Evolutionary conservation across 1,140 invertebrate genomes (phyloP).

Genomic region (Drosophila pandora): DNA sequence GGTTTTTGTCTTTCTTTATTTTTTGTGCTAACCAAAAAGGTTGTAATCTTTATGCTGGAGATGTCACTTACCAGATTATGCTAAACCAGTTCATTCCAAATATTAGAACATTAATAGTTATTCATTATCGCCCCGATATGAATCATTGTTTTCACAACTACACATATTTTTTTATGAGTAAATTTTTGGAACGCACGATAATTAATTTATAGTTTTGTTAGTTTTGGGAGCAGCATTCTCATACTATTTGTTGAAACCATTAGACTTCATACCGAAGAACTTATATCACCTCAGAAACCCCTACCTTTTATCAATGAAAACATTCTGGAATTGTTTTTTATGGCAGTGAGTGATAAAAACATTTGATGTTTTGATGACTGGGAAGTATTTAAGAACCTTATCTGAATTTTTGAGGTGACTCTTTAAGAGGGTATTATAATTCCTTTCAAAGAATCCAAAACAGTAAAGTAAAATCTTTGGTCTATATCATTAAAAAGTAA

Average conservation of each 20-base stretch:
- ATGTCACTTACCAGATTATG: not conserved
- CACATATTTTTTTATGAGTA: not conserved
- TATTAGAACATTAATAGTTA: not conserved
- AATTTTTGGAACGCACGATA: not conserved
- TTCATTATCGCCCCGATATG: not conserved
- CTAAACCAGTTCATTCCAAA: not conserved
- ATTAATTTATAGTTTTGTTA: not conserved
- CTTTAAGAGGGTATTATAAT: too few relatives aligned
- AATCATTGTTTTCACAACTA: not conserved
- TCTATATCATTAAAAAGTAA: too few relatives aligned
- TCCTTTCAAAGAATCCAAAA: too few relatives aligned
- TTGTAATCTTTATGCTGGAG: not conserved
- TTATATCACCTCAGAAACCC: not conserved
- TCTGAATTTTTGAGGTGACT: too few relatives aligned
- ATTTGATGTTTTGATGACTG: too few relatives aligned
- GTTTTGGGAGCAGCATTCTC: not conserved
- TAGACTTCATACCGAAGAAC: not conserved
- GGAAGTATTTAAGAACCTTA: too few relatives aligned
- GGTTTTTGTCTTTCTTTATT: conserved; percentile 12
- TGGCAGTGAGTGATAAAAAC: too few relatives aligned
- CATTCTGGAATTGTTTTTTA: too few relatives aligned
- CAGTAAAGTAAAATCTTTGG: not conserved
- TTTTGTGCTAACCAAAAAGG: conserved; percentile 3
- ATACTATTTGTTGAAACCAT: not conserved
- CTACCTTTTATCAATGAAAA: not conserved